Evolutionary conservation across 2,797 vertebrate genomes (phyloP).

Genomic region (Triplophysa bombifrons): DNA sequence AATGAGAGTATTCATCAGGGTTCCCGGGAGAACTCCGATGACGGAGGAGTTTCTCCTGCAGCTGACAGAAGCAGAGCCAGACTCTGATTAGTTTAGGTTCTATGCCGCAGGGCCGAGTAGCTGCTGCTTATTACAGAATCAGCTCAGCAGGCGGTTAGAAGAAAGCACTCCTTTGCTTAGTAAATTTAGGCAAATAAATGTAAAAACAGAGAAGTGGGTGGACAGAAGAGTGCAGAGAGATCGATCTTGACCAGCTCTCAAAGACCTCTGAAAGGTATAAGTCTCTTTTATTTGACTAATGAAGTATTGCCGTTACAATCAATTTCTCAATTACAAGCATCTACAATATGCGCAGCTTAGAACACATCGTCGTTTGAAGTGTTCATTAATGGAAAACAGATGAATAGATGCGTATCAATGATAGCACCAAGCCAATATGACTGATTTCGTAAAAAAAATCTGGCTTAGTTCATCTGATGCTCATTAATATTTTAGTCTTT

Average conservation of each 20-base stretch:
- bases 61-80: conserved; percentile 67
- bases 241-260: conserved; percentile 61
- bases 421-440: not conserved
- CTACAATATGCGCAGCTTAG: conserved; percentile 53
- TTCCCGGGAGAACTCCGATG: conserved; percentile 68
- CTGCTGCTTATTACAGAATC: conserved; percentile 64
- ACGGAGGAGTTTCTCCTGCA: conserved; percentile 61
- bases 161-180: conserved; percentile 33
- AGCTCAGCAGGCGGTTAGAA: conserved; percentile 25
- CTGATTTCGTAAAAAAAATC: not conserved
- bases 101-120: conserved; percentile 64
- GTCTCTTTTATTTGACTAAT: conserved; percentile 56
- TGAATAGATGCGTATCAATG: conserved; percentile 1
- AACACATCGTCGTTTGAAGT: conserved; percentile 31
- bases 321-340: conserved; percentile 57
- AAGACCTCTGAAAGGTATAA: conserved; percentile 63
- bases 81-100: conserved; percentile 78
- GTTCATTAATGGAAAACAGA: conserved; percentile 34
- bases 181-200: conserved; percentile 47
- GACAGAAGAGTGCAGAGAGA: conserved; percentile 50
- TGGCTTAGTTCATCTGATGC: not conserved
- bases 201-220: conserved; percentile 47
- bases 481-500: not conserved
- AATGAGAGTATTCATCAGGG: conserved; percentile 76
- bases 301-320: conserved; percentile 61